phyloP scores from a whole-genome alignment of 2,113 vertebrate genomes.

The Cyanoliseus patagonus region DNA sequence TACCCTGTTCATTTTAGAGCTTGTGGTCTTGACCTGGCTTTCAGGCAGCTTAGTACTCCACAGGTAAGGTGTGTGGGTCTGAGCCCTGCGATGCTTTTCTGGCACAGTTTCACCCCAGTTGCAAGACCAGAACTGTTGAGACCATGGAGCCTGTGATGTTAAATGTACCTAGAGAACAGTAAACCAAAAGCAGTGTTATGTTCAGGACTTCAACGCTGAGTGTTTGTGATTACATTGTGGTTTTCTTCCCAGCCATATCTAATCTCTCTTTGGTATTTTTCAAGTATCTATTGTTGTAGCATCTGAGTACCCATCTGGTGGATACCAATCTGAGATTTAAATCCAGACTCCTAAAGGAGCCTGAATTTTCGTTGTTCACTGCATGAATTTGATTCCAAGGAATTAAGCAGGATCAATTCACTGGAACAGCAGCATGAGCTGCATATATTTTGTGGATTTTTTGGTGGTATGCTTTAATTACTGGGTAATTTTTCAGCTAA shows the following conservation, averaged over 20 bases:
- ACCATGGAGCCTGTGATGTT: fast-evolving
- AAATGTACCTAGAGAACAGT: not conserved
- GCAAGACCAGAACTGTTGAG: not conserved
- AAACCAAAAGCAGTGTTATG: not conserved
- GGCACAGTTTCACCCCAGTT: not conserved
- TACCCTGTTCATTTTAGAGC: not conserved
- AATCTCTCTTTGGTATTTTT: not conserved
- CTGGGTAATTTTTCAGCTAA: not conserved
- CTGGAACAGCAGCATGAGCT: not conserved
- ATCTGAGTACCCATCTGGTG: not conserved
- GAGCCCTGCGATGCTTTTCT: not conserved
- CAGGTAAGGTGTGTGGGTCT: not conserved
- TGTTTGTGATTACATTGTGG: not conserved
- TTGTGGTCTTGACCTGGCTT: not conserved
- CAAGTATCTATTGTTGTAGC: not conserved
- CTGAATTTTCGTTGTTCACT: not conserved
- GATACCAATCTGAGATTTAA: not conserved
- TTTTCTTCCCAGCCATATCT: not conserved
- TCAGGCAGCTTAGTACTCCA: not conserved
- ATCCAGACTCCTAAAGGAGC: not conserved
- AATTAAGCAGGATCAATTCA: not conserved
- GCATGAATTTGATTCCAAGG: not conserved
- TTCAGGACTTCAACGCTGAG: not conserved
- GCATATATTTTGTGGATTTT: not conserved
- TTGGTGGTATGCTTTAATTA: not conserved